phyloP scores from a whole-genome alignment of 2,113 vertebrate species.

The Gallinago media region DNA sequence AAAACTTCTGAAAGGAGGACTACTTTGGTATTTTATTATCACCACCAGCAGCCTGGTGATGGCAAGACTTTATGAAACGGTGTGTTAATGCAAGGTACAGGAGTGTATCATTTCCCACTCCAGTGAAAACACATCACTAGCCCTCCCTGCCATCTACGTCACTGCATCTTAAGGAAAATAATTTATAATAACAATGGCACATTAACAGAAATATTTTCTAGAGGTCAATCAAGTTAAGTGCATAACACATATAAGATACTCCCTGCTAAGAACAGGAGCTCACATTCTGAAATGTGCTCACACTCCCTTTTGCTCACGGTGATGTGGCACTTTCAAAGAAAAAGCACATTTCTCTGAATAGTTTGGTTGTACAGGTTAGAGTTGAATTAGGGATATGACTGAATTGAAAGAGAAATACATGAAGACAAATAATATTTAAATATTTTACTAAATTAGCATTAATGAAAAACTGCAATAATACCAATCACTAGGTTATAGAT shows the following conservation, averaged over 20 bases:
- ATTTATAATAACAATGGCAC: not conserved
- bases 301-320: fast-evolving
- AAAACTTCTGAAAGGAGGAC: not conserved
- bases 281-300: not conserved
- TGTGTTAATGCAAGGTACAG: not conserved
- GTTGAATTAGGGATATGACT: not conserved
- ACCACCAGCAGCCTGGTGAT: not conserved
- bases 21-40: not conserved
- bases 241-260: fast-evolving
- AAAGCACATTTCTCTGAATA: not conserved
- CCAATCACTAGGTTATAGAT: not conserved
- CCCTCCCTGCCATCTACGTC: not conserved
- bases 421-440: not conserved
- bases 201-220: not conserved
- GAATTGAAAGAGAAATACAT: not conserved
- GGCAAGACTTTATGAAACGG: not conserved
- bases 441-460: not conserved
- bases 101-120: not conserved
- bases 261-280: not conserved
- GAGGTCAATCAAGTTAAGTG: not conserved
- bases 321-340: not conserved
- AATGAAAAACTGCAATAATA: not conserved
- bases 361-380: not conserved
- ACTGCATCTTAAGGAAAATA: not conserved
- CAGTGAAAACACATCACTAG: not conserved